Evolutionary conservation across 2,797 vertebrate species (phyloP).

Genomic region (Epinephelus awoara): DNA sequence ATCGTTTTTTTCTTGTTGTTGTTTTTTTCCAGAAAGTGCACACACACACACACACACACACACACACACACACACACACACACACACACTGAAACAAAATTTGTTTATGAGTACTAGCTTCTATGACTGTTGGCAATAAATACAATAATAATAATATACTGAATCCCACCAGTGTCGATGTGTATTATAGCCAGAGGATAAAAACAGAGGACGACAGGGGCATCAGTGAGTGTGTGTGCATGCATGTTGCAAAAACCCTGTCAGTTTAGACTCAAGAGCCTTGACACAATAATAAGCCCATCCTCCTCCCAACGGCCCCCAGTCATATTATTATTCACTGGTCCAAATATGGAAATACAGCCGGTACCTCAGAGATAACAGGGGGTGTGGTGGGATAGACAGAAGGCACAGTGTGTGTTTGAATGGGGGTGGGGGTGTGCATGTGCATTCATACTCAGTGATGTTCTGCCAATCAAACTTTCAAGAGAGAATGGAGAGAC

Average conservation of each 20-base stretch:
- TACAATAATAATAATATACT: constrained; percentile 38
- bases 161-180: constrained; percentile 45
- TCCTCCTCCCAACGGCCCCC: constrained; percentile 46
- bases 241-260: constrained; percentile 54
- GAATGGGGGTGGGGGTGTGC: constrained; percentile 2
- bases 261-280: constrained; percentile 45
- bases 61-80: constrained; percentile 18
- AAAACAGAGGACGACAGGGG: constrained; percentile 16
- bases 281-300: constrained; percentile 67
- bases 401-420: constrained; percentile 15
- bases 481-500: constrained; percentile 18
- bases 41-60: not conserved
- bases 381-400: not conserved
- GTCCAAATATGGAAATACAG: constrained; percentile 66
- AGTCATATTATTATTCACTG: constrained; percentile 60
- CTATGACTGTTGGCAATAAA: constrained; percentile 34
- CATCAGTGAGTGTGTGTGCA: not conserved
- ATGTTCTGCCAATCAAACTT: constrained; percentile 54
- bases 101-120: constrained; percentile 39
- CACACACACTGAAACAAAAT: constrained; percentile 26
- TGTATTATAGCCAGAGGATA: constrained; percentile 45
- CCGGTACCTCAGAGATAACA: constrained; percentile 46
- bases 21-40: not conserved
- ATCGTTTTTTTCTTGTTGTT: constrained; percentile 14
- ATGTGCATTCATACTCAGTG: constrained; percentile 19